Evolutionary conservation across 2,888 invertebrate species (phyloP).

Genomic region (Eupithecia inturbata): DNA sequence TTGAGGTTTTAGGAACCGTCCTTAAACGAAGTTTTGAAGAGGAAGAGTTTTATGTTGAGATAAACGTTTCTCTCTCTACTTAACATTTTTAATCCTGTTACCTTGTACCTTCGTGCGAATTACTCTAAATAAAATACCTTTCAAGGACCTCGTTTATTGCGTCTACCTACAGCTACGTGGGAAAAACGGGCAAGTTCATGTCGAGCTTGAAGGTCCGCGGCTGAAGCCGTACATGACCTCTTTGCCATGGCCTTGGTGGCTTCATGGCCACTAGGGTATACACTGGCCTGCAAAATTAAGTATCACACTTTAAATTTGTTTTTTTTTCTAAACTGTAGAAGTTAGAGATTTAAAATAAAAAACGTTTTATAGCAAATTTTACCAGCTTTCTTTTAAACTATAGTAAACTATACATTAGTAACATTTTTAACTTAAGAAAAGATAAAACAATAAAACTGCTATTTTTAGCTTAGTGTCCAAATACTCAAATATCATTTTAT

Average conservation of each 20-base stretch:
- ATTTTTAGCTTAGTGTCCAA: no score
- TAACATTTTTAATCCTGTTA: neutral
- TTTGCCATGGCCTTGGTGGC: neutral
- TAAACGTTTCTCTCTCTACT: neutral
- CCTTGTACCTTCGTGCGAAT: neutral
- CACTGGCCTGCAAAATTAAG: no score
- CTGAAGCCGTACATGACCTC: constrained; percentile 2
- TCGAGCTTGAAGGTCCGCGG: neutral
- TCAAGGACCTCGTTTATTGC: constrained; percentile 6
- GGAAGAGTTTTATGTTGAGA: neutral
- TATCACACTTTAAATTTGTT: no score
- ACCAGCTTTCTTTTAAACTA: no score
- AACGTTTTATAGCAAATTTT: no score
- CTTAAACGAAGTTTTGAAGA: neutral
- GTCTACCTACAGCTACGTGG: neutral
- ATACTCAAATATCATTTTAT: no score
- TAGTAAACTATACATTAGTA: no score
- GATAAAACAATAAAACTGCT: no score
- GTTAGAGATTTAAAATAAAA: no score
- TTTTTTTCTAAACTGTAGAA: no score
- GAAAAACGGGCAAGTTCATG: neutral
- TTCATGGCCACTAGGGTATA: neutral
- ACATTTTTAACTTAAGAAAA: no score
- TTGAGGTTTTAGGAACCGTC: no score
- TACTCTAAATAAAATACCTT: neutral